These are phyloP conservation scores for Melanargia galathea DNA, from an alignment of 2,888 invertebrate species.

Conservation along the genomic window DNA sequence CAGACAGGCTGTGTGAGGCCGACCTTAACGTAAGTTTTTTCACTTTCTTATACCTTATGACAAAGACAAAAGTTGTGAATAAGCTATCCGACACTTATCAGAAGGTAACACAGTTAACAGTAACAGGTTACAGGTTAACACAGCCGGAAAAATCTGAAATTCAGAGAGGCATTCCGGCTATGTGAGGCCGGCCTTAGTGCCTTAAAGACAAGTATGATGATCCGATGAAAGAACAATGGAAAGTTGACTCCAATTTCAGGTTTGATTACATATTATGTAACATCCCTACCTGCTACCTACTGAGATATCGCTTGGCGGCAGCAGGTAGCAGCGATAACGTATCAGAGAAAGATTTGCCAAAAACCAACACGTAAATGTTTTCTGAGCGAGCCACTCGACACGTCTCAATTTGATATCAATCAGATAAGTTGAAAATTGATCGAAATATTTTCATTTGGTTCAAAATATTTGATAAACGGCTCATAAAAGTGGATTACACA, in stretches of 20 bases:
- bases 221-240: too few relatives aligned
- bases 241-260: background rate
- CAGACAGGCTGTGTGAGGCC: too few relatives aligned
- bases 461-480: conserved; percentile 25
- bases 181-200: too few relatives aligned
- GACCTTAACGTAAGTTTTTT: too few relatives aligned
- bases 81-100: too few relatives aligned
- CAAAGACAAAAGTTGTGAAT: too few relatives aligned
- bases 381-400: conserved; percentile 34
- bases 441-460: conserved; percentile 23
- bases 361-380: conserved; percentile 35
- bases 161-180: too few relatives aligned
- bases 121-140: too few relatives aligned
- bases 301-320: conserved; percentile 25
- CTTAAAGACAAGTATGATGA: too few relatives aligned
- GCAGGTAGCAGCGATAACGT: conserved; percentile 37
- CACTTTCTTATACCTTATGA: too few relatives aligned
- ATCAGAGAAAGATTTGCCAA: conserved; percentile 38
- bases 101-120: too few relatives aligned
- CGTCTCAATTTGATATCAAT: conserved; percentile 35
- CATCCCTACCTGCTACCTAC: conserved; percentile 5
- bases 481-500: conserved; percentile 1
- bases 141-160: too few relatives aligned
- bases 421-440: conserved; percentile 25
- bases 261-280: background rate